Evolutionary conservation across 1,140 invertebrate species (phyloP).

Genomic region (Alviniconcha marisindica): DNA sequence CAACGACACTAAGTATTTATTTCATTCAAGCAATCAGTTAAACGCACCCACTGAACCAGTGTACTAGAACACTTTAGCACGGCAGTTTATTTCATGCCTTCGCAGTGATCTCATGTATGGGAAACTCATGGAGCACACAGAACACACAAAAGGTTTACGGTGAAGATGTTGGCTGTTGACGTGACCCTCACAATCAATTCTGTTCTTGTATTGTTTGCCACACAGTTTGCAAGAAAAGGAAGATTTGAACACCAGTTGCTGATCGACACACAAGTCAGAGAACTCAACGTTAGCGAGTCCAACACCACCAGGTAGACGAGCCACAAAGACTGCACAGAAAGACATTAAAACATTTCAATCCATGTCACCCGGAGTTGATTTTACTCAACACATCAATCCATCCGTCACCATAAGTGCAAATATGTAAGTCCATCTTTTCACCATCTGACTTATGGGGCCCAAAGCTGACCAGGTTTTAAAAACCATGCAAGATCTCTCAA

Average conservation of each 20-base stretch:
- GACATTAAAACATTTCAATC: neutral
- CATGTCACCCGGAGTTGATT: too few species aligned
- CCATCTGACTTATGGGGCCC: too few species aligned
- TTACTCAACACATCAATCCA: too few species aligned
- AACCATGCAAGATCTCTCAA: too few species aligned
- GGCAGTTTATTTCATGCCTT: constrained; percentile 16
- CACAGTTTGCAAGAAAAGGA: constrained; percentile 25
- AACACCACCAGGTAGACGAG: neutral
- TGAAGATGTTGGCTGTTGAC: constrained; percentile 28
- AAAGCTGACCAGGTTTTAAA: too few species aligned
- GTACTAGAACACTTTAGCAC: neutral
- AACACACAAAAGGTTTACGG: constrained; percentile 26
- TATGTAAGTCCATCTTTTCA: too few species aligned
- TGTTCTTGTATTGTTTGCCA: constrained; percentile 32
- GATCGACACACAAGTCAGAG: neutral
- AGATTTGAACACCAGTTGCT: neutral
- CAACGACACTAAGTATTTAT: too few species aligned
- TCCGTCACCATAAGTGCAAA: too few species aligned
- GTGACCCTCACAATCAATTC: constrained; percentile 34
- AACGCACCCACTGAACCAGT: too few species aligned
- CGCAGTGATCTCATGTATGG: constrained; percentile 11
- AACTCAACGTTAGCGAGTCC: constrained; percentile 6
- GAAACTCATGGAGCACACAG: constrained; percentile 13
- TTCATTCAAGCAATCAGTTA: too few species aligned
- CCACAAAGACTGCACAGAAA: constrained; percentile 34